Base-by-base conservation (phyloP, 2,797 vertebrate species). In the Sebastiscus tertius region DNA sequence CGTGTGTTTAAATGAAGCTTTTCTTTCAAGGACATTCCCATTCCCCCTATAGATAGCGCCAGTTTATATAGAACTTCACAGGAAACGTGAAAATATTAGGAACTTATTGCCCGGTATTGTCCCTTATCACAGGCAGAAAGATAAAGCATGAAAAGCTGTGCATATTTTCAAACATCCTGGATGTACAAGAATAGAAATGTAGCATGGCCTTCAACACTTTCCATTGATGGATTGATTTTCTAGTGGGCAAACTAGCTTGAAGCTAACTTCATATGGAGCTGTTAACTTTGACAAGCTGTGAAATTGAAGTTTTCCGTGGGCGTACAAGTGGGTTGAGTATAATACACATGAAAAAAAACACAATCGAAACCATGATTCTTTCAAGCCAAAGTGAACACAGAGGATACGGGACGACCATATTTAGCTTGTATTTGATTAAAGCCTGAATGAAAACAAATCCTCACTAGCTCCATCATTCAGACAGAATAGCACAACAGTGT, bases 401-500 rank as follows among this genome's bases (percentile, higher is more conserved):
- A 52, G 29, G 18, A 22, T 60, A 63, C 14, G 72, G 34, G 26
- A 7, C 12, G 42, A 46, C 58, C 64, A 5, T 65, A 60, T 77
- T 77, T 70, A 79, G 54, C 14, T 31, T 33, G 77, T 81, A 42
- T 87, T 80, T 77, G 56, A 36, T 62, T 58, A 29, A 70, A 58
- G 49, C 22, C 62, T 26, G 46, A 69, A 42, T 61, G 62, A 56
- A 74, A 74, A 70, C 42, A 78, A 63, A 80, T 39, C 61, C 39
- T 33, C 62, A 22, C 20, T 71, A 55, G n/a, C 69, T 58, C 78
- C 55, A 66, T 87, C 70, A 83, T 79, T 75, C 34, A 85, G 80
- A 86, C 65, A 68, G 64, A 9, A 71, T 26, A 71, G 52, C 14
- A 60, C 24, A 65, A 80, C 64, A 86, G 65, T 64, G 59, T 77